Conservation (phyloP, 1,140 invertebrate genomes). For the Schlechtendalia chinensis region DNA sequence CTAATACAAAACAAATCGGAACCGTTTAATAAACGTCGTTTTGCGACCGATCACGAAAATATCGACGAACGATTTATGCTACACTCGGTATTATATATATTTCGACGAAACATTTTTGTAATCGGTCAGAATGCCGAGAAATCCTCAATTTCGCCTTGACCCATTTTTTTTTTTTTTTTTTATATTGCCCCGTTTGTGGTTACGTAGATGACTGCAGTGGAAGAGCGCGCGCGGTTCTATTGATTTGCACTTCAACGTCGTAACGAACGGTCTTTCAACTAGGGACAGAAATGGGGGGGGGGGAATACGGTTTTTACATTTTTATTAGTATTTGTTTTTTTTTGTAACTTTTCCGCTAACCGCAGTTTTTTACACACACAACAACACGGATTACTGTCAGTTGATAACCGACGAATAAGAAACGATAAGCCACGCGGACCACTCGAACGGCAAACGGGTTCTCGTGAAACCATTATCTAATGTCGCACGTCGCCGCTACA, state of each 20-base stretch:
- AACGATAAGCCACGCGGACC: not conserved
- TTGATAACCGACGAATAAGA: conserved; percentile 2
- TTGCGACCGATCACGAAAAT: too few species aligned
- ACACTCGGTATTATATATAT: too few species aligned
- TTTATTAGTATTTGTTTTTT: conserved; percentile 28
- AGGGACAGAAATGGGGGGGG: conserved; percentile 16
- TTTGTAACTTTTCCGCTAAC: not conserved
- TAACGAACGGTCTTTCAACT: conserved; percentile 31
- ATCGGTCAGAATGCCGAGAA: not conserved
- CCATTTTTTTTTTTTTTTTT: conserved; percentile 26
- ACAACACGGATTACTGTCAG: conserved; percentile 7
- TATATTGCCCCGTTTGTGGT: not conserved
- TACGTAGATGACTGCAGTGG: not conserved
- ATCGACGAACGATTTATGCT: too few species aligned
- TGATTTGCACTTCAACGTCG: conserved; percentile 35
- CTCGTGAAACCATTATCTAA: too few species aligned
- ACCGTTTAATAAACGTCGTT: too few species aligned
- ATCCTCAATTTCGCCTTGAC: conserved; percentile 11
- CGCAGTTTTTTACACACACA: not conserved
- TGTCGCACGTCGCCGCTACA: too few species aligned
- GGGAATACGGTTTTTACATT: conserved; percentile 11
- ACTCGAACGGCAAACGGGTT: not conserved
- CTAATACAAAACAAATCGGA: too few species aligned
- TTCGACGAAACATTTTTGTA: too few species aligned
- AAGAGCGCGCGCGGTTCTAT: not conserved